Evolutionary conservation across 2,888 invertebrate genomes (phyloP), one percentile per base, ranked within the genome.

Genomic region (Ennomos fuscantarius): DNA sequence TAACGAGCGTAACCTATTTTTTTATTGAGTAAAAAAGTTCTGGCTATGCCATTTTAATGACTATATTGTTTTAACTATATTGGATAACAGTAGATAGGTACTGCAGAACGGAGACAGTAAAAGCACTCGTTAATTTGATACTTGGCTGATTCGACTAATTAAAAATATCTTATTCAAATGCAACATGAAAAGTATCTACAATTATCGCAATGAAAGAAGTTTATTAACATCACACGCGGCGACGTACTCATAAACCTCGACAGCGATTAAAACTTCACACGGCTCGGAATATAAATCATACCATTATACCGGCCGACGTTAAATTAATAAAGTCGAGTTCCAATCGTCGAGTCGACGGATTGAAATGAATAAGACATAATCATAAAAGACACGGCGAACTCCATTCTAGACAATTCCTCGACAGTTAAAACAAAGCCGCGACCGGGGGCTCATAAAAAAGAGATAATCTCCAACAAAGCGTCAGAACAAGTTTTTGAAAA

Each of bases 401-500:
- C 84, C 86, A 88, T 89, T 87, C 46, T 80, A 79, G 84, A 82
- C 89, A 86, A 89, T 88, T 85, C 87, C 79, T 83, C 68, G 68
- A 79, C 83, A 82, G 86, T 91, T 90, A 89, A 87, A 88, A 86
- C 84, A 85, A 88, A 89, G 78, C 80, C 84, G 81, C 89, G 83
- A 78, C 88, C 82, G 62, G 92, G 90, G 92, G 84, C 89, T 86
- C 90, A 89, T 92, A 91, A 92, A 92, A 91, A 90, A 85, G 76
- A 88, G 86, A 90, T 91, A 89, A 92, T 90, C 91, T 87, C 85
- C 83, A 71, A 86, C 91, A 90, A 91, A 90, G 83, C 90, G 85
- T 86, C 90, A 85, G 89, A 88, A 82, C 91, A 91, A 92, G 90
- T 92, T 90, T 91, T 89, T 85, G 90, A 87, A 92, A 92, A 92